Evolutionary conservation across 2,888 invertebrate species (phyloP), one percentile per base, ranked within the genome.

Genomic region (Strigamia maritima): DNA sequence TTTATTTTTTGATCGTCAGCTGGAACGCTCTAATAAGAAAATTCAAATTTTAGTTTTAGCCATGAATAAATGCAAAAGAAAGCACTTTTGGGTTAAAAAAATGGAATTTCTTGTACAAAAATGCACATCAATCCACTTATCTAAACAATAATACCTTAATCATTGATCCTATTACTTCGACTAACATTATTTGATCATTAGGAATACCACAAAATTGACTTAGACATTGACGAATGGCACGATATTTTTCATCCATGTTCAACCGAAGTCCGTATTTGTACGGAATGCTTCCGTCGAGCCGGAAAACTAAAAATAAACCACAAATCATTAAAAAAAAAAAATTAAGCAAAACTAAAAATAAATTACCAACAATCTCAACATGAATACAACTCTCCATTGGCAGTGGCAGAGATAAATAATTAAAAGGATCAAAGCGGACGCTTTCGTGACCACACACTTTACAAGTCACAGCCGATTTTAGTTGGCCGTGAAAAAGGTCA

Each of bases 401-500:
- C 83, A 97, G 88, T 80, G 96, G 96, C 83, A 97, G 88, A 82
- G 94, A 92, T 76, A 97, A 90, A 87, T 94, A 92, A 86, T 94
- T 95, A 88, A 96, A 97, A 1, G 95, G 93, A 87, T 97, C 97
- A 87, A 96, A 97, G 70, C 94, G 90, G 80, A 94, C 94, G 78
- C 94, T 94, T 83, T 93, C 92, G 82, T 91, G 90, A 12, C 91
- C 91, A 87, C 97, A 97, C 26, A 91, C 90, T 83, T 91, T 90
- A 86, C 97, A 97, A 76, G 92, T 91, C 78, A 92, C 93, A 85
- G 93, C 92, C 4, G 95, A 96, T 87, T 95, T 94, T 12, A 97
- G 89, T 86, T 95, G 95, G 0, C 96, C 97, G 86, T 94, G 94
- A 88, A 96, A 96, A 82, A 95, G 88, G 85, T 95, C 95, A 78